These are phyloP conservation scores for Ceratosolen fusciceps DNA, from an alignment of 1,140 invertebrate species.

Conservation along the genomic window DNA sequence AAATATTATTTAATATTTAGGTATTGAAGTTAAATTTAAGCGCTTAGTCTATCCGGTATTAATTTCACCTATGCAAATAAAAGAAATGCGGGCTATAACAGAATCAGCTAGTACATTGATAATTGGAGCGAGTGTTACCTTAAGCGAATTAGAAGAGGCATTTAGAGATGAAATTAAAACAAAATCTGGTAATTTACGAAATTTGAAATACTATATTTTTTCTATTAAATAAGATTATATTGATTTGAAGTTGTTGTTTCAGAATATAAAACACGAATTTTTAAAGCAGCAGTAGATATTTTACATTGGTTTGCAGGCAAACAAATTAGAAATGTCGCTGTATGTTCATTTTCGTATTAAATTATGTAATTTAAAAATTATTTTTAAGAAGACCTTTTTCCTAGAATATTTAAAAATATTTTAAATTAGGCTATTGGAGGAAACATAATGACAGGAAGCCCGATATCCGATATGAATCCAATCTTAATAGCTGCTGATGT, in stretches of 20 bases:
- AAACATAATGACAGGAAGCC: slow-evolving; percentile 96
- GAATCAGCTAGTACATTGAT: slow-evolving; percentile 74
- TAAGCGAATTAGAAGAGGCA: slow-evolving; percentile 80
- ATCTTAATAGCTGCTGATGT: slow-evolving; percentile 85
- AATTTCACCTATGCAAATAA: slow-evolving; percentile 82
- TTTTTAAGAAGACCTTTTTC: too few relatives aligned
- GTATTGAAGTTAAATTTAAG: slow-evolving; percentile 93
- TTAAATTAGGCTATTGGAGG: slow-evolving; percentile 81
- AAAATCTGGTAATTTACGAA: slow-evolving; percentile 68
- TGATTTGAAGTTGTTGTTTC: slow-evolving; percentile 18
- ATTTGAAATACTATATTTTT: neutral
- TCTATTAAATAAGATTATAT: neutral
- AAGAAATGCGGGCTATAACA: slow-evolving; percentile 78
- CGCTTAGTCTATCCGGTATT: slow-evolving; percentile 86
- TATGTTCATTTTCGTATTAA: slow-evolving; percentile 61
- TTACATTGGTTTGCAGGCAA: slow-evolving; percentile 94
- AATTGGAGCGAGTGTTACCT: slow-evolving; percentile 85
- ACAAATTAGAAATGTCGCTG: slow-evolving; percentile 89
- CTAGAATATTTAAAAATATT: neutral
- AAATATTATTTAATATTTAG: slow-evolving; percentile 51
- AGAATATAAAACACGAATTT: slow-evolving; percentile 80
- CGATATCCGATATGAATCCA: slow-evolving; percentile 95
- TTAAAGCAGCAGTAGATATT: slow-evolving; percentile 85
- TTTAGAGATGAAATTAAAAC: slow-evolving; percentile 75
- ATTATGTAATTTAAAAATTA: too few relatives aligned